phyloP scores from a whole-genome alignment of 2,113 vertebrate species.

The Sminthopsis crassicaudata region DNA sequence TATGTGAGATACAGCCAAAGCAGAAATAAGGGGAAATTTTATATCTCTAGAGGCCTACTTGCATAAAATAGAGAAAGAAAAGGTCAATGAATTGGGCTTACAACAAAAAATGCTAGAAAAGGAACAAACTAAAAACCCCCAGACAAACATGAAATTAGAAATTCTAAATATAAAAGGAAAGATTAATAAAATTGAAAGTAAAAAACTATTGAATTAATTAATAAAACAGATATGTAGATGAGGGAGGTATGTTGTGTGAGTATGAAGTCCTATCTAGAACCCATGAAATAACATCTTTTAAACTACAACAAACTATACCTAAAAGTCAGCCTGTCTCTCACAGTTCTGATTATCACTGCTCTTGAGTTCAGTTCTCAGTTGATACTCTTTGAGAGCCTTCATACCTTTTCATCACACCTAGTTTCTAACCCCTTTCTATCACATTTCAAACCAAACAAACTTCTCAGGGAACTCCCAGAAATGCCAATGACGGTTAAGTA shows the following conservation, averaged over 20 bases:
- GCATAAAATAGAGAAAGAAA: no score
- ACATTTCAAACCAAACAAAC: background rate
- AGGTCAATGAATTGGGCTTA: no score
- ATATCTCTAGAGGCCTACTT: no score
- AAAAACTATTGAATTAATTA: no score
- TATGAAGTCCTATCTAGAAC: background rate
- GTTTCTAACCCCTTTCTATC: background rate
- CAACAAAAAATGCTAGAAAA: no score
- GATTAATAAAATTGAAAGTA: no score
- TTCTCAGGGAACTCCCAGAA: background rate
- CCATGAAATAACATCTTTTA: background rate
- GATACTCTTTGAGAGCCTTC: background rate
- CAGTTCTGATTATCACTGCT: background rate
- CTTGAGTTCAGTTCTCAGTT: background rate
- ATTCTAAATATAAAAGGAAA: no score
- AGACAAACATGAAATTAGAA: no score
- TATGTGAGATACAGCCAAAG: no score
- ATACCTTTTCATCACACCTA: background rate
- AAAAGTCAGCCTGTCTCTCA: background rate
- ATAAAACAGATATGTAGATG: background rate
- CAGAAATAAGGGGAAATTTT: no score
- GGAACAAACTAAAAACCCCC: no score
- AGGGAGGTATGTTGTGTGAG: no score
- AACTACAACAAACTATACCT: background rate
- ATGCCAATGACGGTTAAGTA: background rate